Evolutionary conservation across 2,888 invertebrate species (phyloP).

Genomic region (Lepidocyrtinus sp.): DNA sequence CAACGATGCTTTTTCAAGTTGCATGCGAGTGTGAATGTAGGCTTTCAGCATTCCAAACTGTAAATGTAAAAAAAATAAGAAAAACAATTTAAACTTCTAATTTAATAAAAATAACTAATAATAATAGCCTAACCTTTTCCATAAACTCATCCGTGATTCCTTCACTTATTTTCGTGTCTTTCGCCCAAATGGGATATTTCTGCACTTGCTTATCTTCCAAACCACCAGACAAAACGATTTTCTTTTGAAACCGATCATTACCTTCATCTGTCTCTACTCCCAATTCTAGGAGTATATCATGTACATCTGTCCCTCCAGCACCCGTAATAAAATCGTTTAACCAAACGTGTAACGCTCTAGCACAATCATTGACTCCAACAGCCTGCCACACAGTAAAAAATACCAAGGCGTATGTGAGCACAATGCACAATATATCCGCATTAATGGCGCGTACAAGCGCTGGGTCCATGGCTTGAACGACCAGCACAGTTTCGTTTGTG

Average conservation of each 20-base stretch:
- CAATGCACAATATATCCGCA: slow-evolving; percentile 47
- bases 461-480: slow-evolving; percentile 8
- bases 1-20: slow-evolving; percentile 61
- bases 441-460: slow-evolving; percentile 40
- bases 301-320: slow-evolving; percentile 34
- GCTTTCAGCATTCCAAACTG: slow-evolving; percentile 64
- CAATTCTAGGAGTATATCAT: slow-evolving; percentile 18
- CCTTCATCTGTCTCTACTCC: not conserved
- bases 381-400: slow-evolving; percentile 63
- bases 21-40: slow-evolving; percentile 66
- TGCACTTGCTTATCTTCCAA: no score
- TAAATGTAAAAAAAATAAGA: slow-evolving; percentile 26
- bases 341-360: slow-evolving; percentile 60
- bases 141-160: no score
- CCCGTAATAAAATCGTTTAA: slow-evolving; percentile 65
- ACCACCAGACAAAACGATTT: no score
- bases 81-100: not conserved
- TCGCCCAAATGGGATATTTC: no score
- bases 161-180: slow-evolving; percentile 9
- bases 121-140: slow-evolving; percentile 56
- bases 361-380: slow-evolving; percentile 58
- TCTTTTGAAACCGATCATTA: slow-evolving; percentile 33
- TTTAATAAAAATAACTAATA: slow-evolving; percentile 17
- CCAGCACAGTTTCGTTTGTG: not conserved
- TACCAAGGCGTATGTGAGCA: slow-evolving; percentile 38